Evolutionary conservation across 2,113 vertebrate species (phyloP), one percentile per base, ranked within the genome.

Genomic region (Lophochroa leadbeateri): DNA sequence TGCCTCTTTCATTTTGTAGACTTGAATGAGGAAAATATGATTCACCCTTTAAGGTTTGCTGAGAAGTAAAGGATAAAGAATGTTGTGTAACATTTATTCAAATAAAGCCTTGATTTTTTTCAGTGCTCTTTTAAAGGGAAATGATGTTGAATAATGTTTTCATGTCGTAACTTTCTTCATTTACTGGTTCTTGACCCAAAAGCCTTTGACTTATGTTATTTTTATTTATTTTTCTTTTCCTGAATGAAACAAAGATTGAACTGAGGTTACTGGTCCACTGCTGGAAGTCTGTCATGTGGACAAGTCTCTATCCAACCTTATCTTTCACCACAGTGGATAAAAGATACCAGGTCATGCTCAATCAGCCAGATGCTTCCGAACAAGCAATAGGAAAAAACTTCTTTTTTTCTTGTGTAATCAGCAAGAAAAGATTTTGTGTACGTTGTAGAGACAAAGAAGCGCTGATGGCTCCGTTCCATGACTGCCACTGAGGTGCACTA

Each of bases 51-150:
- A 97, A 97, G 93, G 95, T 98, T 98, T 98, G 97, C 97, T 97
- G 97, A 97, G 96, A 98, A 96, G 97, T 98, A 97, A 98, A 97
- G 98, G 98, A 98, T 98, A 96, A 98, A 98, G 98, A 98, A 98
- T 98, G 97, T 98, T 97, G 98, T 98, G 98, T 98, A 98, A 98
- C 96, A 97, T 97, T 97, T 98, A 98, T 98, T 97, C 95, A 98
- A 98, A 98, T 98, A 98, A 98, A 98, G 96, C 97, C 97, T 98
- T 98, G 98, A 97, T 97, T 98, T 98, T 98, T 98, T 96, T 92
- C 94, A 97, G 97, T 96, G 97, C 97, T 97, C 97, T 98, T 97
- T 97, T 97, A 94, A 97, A 96, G 95, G 91, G 91, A 97, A 92
- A 88, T 78, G 39, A 71, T 41, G 29, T 80, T 64, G 68, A 85